Base-by-base conservation (phyloP, 1,140 invertebrate genomes). In the Drosophila ananassae region DNA sequence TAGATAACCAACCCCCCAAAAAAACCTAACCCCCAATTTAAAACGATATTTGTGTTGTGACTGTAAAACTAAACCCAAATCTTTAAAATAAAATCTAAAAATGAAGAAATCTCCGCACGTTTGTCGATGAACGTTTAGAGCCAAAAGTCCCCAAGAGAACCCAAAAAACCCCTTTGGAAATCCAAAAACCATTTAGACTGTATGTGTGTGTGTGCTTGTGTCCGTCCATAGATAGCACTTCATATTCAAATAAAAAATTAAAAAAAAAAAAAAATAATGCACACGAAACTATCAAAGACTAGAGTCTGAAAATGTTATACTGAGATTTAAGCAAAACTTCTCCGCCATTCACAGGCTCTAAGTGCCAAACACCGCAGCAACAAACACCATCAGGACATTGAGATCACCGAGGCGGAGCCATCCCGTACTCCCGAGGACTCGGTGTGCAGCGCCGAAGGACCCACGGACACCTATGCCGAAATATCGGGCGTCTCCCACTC, bases 361-460 rank as follows among this genome's bases (percentile, higher is more conserved):
- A 95, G 95, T 93, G 92, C 92, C 84, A 93, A 94, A 92, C 92
- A 93, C 92, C 91, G 93, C 90, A 92, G 93, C 90, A 77, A 93
- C 91, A 92, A 93, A 79, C 80, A 92, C 68, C 82, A 92, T 82
- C 79, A 91, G 90, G 93, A 92, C 61, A 92, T 92, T 47, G 94
- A 94, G 91, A 93, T 93, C 48, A 94, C 94, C 34, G 95, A 95
- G 87, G 94, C 94, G 21, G 95, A 96, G 91, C 94, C 94, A 1
- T 95, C 95, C 0, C 93, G 94, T 28, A 94, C 93, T 47, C 94
- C 93, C 4, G 93, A 93, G 84, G 96, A 96, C 80, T 96, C 95
- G 1, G 95, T 96, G 12, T 96, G 95, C 89, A 96, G 95, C 69
- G 94, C 93, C 41, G 95, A 96, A 91, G 96, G 95, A 2, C 95